Conservation (phyloP, 2,113 vertebrate species). For the Psittacula cyanocephala region DNA sequence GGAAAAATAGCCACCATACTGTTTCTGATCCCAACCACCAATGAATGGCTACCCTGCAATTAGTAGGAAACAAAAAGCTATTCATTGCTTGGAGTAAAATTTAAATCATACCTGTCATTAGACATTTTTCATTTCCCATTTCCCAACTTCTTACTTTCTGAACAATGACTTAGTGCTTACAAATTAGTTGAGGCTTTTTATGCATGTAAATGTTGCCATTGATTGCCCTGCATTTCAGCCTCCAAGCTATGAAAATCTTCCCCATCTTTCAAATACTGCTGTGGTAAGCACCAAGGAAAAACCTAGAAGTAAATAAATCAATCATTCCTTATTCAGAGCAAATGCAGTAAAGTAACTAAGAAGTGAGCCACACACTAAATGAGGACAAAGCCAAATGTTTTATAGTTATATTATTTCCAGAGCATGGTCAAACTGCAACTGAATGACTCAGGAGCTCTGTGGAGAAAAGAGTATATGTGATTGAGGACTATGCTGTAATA, state of each 20-base stretch:
- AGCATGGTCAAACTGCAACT: background rate
- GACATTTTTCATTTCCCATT: slow-evolving; percentile 41
- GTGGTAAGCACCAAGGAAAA: background rate
- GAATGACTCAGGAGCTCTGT: background rate
- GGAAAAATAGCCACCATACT: background rate
- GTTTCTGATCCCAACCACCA: background rate
- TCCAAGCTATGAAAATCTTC: slow-evolving; percentile 14
- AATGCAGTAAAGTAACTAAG: background rate
- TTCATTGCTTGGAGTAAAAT: slow-evolving; percentile 48
- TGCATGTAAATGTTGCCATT: background rate
- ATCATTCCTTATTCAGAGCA: background rate
- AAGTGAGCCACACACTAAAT: background rate
- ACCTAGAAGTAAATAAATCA: background rate
- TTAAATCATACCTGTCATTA: slow-evolving; percentile 41
- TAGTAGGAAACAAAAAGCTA: slow-evolving; percentile 31
- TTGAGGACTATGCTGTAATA: background rate
- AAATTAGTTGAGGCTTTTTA: background rate
- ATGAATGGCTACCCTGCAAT: background rate
- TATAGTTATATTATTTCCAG: background rate
- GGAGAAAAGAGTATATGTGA: background rate
- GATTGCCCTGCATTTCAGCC: background rate
- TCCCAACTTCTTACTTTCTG: slow-evolving; percentile 27
- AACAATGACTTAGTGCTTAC: slow-evolving; percentile 20
- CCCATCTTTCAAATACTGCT: background rate
- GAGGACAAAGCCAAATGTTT: background rate